Conservation (phyloP, 2,797 vertebrate genomes). For the Etheostoma nigrum region DNA sequence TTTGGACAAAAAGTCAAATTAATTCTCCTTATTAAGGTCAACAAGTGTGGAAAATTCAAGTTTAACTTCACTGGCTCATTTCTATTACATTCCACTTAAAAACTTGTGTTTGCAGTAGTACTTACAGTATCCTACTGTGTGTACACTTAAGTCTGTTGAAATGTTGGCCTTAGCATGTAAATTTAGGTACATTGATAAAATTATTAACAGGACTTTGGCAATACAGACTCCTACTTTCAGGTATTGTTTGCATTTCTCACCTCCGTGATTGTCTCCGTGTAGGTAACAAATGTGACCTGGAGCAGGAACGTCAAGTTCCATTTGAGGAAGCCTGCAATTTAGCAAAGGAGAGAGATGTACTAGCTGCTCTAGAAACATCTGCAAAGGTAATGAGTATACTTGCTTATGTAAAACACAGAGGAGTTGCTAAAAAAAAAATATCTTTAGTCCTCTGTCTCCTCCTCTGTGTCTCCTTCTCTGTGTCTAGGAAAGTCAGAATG, state of each 20-base stretch:
- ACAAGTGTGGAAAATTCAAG: background rate
- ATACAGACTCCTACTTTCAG: background rate
- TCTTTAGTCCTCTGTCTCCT: background rate
- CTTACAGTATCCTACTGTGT: too few species aligned
- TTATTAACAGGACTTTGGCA: background rate
- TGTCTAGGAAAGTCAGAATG: slow-evolving; percentile 76
- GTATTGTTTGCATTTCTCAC: background rate
- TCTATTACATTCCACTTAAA: background rate
- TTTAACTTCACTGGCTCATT: background rate
- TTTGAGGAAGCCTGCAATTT: slow-evolving; percentile 77
- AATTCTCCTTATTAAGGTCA: background rate
- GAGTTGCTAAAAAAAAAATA: background rate
- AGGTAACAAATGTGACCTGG: slow-evolving; percentile 83
- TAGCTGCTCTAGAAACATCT: slow-evolving; percentile 81
- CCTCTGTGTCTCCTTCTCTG: background rate
- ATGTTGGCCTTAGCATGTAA: background rate
- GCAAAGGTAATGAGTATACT: slow-evolving; percentile 69
- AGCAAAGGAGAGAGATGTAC: slow-evolving; percentile 68
- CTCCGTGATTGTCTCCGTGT: slow-evolving; percentile 3
- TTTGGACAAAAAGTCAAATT: background rate
- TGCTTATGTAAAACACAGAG: background rate
- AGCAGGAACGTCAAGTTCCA: slow-evolving; percentile 65
- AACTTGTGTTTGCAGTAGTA: background rate
- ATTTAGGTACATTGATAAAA: background rate
- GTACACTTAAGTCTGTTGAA: background rate